phyloP scores from a whole-genome alignment of 2,797 vertebrate species.

The Dipus sagitta region DNA sequence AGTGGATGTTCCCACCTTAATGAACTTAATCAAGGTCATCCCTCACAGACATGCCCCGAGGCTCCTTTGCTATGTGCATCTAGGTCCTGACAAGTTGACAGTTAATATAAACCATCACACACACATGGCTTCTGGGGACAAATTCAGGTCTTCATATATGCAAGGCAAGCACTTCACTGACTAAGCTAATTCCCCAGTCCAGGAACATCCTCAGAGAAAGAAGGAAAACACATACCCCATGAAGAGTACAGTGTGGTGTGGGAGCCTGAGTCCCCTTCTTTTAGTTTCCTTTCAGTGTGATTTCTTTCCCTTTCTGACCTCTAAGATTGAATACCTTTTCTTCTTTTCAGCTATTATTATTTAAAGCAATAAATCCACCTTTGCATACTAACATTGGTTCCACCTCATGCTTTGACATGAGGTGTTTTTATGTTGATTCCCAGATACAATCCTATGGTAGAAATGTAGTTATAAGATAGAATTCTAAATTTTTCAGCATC shows the following conservation, averaged over 20 bases:
- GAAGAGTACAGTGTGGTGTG: background rate
- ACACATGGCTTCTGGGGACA: no score
- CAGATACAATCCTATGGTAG: background rate
- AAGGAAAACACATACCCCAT: background rate
- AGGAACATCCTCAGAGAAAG: background rate
- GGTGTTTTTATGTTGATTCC: background rate
- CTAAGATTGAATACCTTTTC: background rate
- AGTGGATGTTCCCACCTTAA: no score
- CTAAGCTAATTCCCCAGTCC: no score
- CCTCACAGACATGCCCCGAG: no score
- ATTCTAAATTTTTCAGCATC: background rate
- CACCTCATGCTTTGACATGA: background rate
- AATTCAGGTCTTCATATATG: no score
- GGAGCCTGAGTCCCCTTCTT: background rate
- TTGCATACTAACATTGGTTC: background rate
- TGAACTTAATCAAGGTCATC: no score
- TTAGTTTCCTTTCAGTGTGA: background rate
- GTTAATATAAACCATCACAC: no score
- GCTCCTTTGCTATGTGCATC: no score
- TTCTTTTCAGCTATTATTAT: background rate
- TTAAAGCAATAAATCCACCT: conserved; percentile 6
- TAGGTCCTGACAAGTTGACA: no score
- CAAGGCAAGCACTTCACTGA: no score
- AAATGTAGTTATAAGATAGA: background rate
- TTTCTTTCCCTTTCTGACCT: conserved; percentile 21